Conservation (phyloP, 2,113 vertebrate species). For the Saimiri boliviensis region DNA sequence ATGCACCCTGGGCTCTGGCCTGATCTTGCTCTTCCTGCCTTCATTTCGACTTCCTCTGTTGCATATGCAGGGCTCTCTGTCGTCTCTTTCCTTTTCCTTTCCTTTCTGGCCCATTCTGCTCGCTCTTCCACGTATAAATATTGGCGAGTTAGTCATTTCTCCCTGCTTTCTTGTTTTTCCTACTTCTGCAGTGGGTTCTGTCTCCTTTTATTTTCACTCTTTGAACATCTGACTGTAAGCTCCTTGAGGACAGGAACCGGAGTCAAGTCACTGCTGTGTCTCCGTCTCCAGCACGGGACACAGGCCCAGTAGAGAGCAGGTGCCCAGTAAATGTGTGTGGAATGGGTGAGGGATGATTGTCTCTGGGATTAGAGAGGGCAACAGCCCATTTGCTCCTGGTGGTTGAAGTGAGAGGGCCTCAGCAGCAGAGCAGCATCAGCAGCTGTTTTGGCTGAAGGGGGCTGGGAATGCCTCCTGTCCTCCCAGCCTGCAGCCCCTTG, state of each 20-base stretch:
- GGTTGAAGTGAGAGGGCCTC: not conserved
- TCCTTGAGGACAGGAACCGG: not conserved
- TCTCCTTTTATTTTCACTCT: not conserved
- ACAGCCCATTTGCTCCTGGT: not conserved
- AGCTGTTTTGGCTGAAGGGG: not conserved
- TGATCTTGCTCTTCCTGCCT: not conserved
- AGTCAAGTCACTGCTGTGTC: not conserved
- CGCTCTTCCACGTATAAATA: not conserved
- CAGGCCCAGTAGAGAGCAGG: not conserved
- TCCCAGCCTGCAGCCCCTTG: not conserved
- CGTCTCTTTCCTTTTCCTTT: not conserved
- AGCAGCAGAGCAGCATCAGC: not conserved
- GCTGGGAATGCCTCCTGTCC: not conserved
- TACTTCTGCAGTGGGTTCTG: not conserved
- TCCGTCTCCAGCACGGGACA: not conserved
- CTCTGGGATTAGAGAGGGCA: not conserved
- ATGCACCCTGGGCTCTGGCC: not conserved
- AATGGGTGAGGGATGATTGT: not conserved
- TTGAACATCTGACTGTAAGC: not conserved
- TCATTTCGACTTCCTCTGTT: not conserved
- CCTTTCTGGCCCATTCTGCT: not conserved
- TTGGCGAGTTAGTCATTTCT: not conserved
- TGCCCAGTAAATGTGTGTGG: not conserved
- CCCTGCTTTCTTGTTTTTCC: not conserved
- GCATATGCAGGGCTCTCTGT: not conserved